Base-by-base conservation (phyloP, 2,113 vertebrate species). In the Rhizomys pruinosus region DNA sequence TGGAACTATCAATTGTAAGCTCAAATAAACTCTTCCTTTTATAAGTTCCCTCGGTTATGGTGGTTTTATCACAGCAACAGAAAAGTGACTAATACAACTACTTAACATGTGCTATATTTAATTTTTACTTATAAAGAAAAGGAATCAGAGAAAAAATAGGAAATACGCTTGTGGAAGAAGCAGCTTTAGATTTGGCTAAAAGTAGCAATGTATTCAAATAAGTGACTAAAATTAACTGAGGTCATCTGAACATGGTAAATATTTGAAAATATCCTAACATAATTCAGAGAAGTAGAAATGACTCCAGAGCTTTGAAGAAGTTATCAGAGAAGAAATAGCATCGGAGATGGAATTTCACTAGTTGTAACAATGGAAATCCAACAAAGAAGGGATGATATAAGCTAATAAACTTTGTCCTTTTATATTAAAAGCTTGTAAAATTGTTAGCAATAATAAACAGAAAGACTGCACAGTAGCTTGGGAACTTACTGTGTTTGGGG, bases 151-250 rank as follows among this genome's bases (percentile, higher is more conserved):
- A 91, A 92, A 80, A 95, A 80, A 29, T 32, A 77, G 80, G 32
- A 16, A 84, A 57, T 91, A 86, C 20, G 42, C 59, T 81, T 52
- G 11, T 23, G 91, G 82, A 79, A 9, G 3, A 86, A 86, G 25
- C 32, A 82, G 20, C 37, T 87, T 73, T 85, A 84, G 5, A 77
- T 12, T 5, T 89, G 37, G 15, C 29, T 96, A 92, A 95, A 25
- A 84, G 47, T 71, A 90, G 52, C 74, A 88, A 68, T 86, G 93
- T 84, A 79, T 15, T 92, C 2, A 94, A 94, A 77, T 78, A 29
- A 85, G 72, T 57, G 55, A 68, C 8, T 96, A 68, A 47, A 34
- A 63, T 92, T 95, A 64, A 91, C 32, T 80, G 25, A 78, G 77
- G 52, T 39, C 7, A 68, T 52, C 19, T 47, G 5, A 77, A 77